Conservation (phyloP, 2,113 vertebrate genomes). For the Aspidoscelis tigris region DNA sequence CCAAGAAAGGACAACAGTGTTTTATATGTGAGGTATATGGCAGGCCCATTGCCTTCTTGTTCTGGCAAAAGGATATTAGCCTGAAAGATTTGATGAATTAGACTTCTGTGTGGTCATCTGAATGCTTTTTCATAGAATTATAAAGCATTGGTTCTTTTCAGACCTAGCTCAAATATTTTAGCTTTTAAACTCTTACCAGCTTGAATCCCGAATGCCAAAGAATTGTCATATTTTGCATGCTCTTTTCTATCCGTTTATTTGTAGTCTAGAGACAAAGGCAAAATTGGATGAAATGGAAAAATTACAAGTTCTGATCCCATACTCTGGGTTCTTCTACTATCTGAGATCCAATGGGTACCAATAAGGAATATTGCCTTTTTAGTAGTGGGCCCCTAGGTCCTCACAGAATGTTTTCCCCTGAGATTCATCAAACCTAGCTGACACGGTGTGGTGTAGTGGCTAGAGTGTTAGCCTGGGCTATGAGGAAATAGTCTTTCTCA, state of each 20-base stretch:
- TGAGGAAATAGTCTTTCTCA: too few relatives aligned
- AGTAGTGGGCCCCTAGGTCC: too few relatives aligned
- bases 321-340: neutral
- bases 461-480: too few relatives aligned
- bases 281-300: too few relatives aligned
- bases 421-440: too few relatives aligned
- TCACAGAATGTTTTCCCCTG: too few relatives aligned
- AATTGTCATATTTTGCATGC: neutral
- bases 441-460: too few relatives aligned
- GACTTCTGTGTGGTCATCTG: constrained; percentile 40
- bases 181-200: too few relatives aligned
- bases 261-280: too few relatives aligned
- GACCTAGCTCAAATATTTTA: too few relatives aligned
- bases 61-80: constrained; percentile 18
- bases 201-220: neutral
- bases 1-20: constrained; percentile 22
- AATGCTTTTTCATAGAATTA: constrained; percentile 5
- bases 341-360: neutral
- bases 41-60: constrained; percentile 20
- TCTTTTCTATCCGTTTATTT: neutral
- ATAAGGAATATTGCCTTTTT: too few relatives aligned
- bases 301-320: neutral
- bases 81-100: constrained; percentile 58
- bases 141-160: neutral
- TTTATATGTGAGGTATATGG: constrained; percentile 41